These are phyloP conservation scores for Mesoligia furuncula DNA, from an alignment of 2,888 invertebrate species.

Conservation along the genomic window DNA sequence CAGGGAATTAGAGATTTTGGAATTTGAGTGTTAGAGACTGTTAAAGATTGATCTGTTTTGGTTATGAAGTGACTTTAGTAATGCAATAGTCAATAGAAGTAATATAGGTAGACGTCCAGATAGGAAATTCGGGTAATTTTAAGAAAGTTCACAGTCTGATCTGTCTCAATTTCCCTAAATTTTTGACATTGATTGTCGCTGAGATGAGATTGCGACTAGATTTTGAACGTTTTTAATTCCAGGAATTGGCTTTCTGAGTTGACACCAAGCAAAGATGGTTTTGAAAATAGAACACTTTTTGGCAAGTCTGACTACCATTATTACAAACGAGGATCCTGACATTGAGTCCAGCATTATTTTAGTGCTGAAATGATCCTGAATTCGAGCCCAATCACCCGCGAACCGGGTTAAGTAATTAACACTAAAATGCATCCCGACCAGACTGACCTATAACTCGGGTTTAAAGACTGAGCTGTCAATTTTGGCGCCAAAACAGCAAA, in stretches of 20 bases:
- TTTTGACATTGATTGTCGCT: no score
- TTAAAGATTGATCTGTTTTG: slow-evolving; percentile 3
- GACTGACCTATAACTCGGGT: slow-evolving; percentile 70
- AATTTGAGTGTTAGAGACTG: neutral
- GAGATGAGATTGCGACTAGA: no score
- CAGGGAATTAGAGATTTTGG: neutral
- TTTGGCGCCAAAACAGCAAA: slow-evolving; percentile 90
- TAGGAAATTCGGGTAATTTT: no score
- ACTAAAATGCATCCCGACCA: slow-evolving; percentile 56
- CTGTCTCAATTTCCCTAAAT: neutral
- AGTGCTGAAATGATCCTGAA: slow-evolving; percentile 40
- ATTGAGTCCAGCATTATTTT: slow-evolving; percentile 34
- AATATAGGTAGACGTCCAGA: neutral
- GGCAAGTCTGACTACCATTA: slow-evolving; percentile 23
- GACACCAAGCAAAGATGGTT: neutral
- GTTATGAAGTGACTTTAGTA: neutral
- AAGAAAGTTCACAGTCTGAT: no score
- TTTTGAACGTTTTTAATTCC: no score
- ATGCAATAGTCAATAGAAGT: neutral
- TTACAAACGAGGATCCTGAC: slow-evolving; percentile 29
- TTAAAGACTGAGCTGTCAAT: slow-evolving; percentile 79
- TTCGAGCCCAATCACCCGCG: slow-evolving; percentile 37
- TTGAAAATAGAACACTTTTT: slow-evolving; percentile 32
- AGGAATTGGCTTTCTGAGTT: neutral
- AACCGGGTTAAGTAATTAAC: slow-evolving; percentile 68